Percentiles rank a stretch among this genome's conserved stretches.
Conservation (phyloP, 2,797 vertebrate species). For the Anguilla pacifica region DNA sequence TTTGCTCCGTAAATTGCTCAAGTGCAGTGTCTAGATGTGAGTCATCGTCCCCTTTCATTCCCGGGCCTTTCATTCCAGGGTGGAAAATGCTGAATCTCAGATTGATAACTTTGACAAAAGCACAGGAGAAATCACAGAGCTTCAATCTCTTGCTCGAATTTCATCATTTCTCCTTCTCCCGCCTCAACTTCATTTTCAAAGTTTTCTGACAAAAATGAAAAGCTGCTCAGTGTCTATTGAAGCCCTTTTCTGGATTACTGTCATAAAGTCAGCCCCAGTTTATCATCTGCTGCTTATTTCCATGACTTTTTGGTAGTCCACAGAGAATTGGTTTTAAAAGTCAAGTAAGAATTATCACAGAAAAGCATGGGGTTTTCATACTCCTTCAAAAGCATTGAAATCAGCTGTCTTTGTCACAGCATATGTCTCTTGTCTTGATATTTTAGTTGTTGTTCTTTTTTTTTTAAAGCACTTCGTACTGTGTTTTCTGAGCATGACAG, state of each 20-base stretch:
- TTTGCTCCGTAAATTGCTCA: not conserved
- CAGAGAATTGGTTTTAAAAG: not conserved
- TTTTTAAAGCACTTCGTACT: not conserved
- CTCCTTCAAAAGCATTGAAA: not conserved
- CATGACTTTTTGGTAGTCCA: not conserved
- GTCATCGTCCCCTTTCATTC: not conserved
- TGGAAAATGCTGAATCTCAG: not conserved
- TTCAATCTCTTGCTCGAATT: not conserved
- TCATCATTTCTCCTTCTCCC: not conserved
- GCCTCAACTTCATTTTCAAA: not conserved
- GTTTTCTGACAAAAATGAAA: not conserved
- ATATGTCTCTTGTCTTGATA: not conserved
- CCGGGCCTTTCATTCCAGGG: not conserved
- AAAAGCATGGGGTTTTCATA: not conserved
- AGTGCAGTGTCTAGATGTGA: not conserved
- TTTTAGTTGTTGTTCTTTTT: not conserved
- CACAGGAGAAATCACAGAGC: not conserved
- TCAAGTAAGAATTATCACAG: not conserved
- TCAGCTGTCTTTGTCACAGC: not conserved
- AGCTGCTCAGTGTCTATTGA: not conserved
- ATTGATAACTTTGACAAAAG: not conserved
- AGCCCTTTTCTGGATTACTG: not conserved
- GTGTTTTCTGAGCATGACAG: not conserved
- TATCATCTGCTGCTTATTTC: not conserved
- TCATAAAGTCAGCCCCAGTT: not conserved